phyloP scores from a whole-genome alignment of 2,888 invertebrate genomes.

The Apotomis betuletana region DNA sequence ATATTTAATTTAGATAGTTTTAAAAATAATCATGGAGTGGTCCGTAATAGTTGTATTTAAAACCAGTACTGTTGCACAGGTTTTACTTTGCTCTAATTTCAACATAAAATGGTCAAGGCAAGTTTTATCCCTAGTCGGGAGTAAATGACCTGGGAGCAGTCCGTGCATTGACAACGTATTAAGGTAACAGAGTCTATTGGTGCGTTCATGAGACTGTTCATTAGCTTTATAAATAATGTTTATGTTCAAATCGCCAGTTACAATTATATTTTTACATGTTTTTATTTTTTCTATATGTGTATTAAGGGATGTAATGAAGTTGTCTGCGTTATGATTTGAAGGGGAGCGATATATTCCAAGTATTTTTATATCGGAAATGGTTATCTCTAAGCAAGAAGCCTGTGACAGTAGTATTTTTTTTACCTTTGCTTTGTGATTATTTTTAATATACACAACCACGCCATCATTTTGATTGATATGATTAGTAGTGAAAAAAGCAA shows the following conservation, averaged over 20 bases:
- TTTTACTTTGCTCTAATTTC: neutral
- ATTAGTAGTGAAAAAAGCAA: constrained; percentile 31
- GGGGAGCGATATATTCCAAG: constrained; percentile 11
- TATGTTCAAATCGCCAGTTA: constrained; percentile 11
- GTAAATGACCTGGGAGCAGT: neutral
- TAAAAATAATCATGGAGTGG: constrained; percentile 6
- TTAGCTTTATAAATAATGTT: neutral
- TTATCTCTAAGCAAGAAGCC: neutral
- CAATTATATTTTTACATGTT: neutral
- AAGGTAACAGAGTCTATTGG: neutral
- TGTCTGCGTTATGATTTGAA: neutral
- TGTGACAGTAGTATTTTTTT: constrained; percentile 31
- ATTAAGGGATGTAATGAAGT: neutral
- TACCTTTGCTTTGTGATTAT: constrained; percentile 1
- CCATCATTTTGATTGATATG: constrained; percentile 42
- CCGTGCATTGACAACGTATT: neutral
- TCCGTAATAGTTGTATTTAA: constrained; percentile 5
- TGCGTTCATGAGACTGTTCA: neutral
- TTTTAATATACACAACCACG: constrained; percentile 37
- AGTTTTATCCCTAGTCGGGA: constrained; percentile 1
- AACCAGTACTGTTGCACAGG: neutral
- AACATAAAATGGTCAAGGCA: constrained; percentile 14
- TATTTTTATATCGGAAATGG: neutral
- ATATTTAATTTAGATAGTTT: neutral
- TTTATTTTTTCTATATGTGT: neutral